Evolutionary conservation across 2,113 vertebrate species (phyloP).

Genomic region (Thomomys bottae): DNA sequence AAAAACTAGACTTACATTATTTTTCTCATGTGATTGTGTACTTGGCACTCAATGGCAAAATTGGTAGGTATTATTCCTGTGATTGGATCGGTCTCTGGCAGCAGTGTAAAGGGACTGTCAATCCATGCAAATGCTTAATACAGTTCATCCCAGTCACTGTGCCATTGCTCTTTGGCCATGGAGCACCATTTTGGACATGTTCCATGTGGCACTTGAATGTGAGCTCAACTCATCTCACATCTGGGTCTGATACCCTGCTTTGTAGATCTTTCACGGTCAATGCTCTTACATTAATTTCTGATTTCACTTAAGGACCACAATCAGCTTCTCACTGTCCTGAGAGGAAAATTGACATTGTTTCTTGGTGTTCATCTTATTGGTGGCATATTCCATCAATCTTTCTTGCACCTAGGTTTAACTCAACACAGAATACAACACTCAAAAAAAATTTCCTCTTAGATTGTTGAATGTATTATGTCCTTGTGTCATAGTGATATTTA

Average conservation of each 20-base stretch:
- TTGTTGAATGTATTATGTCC: background rate
- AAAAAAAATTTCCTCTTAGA: background rate
- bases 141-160: background rate
- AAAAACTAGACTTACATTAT: background rate
- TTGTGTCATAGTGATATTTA: background rate
- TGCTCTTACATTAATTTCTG: background rate
- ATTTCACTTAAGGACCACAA: background rate
- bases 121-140: too few relatives aligned
- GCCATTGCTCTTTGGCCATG: background rate
- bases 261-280: background rate
- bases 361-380: background rate
- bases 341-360: background rate
- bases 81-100: background rate
- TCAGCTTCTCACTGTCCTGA: background rate
- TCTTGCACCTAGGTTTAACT: background rate
- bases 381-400: background rate
- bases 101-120: background rate
- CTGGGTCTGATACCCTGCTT: background rate
- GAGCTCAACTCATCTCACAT: background rate
- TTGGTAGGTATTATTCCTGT: background rate
- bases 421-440: background rate
- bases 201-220: accelerated
- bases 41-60: background rate
- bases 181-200: background rate
- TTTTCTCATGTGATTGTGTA: background rate